Evolutionary conservation across 2,888 invertebrate species (phyloP).

Genomic region (Orthosia incerta): DNA sequence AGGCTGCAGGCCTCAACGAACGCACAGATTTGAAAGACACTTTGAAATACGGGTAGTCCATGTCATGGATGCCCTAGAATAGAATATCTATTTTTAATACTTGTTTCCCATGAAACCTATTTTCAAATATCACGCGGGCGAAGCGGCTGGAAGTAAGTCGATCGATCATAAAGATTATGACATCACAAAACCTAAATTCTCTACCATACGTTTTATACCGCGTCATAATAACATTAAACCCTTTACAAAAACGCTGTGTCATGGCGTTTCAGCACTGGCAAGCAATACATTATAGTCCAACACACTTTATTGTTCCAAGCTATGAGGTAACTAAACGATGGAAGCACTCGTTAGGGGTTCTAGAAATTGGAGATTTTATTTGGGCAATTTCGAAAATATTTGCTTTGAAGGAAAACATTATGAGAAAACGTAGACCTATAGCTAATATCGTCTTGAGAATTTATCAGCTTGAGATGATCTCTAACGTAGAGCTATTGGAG

Average conservation of each 20-base stretch:
- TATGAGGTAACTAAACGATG: slow-evolving; percentile 33
- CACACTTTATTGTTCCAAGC: slow-evolving; percentile 39
- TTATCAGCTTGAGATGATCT: too few species aligned
- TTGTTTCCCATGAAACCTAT: too few species aligned
- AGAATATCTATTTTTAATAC: too few species aligned
- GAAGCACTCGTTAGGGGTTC: slow-evolving; percentile 37
- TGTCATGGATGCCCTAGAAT: too few species aligned
- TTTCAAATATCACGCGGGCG: background rate
- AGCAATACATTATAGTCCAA: slow-evolving; percentile 56
- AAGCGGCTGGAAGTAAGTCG: background rate
- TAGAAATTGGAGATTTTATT: background rate
- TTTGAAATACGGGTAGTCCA: too few species aligned
- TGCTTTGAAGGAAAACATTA: background rate
- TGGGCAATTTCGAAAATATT: background rate
- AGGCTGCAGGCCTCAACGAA: too few species aligned
- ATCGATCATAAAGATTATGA: slow-evolving; percentile 2
- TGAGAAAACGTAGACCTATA: too few species aligned
- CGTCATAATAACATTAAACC: slow-evolving; percentile 39
- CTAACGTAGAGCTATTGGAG: too few species aligned
- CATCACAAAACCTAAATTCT: background rate
- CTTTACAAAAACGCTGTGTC: slow-evolving; percentile 38
- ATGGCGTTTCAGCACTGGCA: slow-evolving; percentile 27
- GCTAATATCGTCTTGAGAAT: too few species aligned
- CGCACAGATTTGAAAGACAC: too few species aligned
- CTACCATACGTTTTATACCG: slow-evolving; percentile 1